Conservation (phyloP, 2,797 vertebrate genomes). For the Cercopithecus petaurista region DNA sequence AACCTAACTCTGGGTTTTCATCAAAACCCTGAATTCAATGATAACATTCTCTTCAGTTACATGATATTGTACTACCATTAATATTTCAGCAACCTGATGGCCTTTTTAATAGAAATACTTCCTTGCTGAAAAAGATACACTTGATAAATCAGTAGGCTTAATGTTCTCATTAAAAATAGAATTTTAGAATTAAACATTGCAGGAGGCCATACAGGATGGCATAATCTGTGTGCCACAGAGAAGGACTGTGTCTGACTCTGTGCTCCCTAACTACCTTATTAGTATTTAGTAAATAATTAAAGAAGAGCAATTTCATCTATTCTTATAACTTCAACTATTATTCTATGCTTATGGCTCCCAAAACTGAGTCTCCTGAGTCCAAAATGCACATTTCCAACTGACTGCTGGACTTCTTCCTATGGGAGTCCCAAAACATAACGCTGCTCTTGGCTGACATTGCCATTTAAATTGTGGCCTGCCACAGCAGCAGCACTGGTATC, state of each 20-base stretch:
- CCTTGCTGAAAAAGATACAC: conserved; percentile 58
- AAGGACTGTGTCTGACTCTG: background rate
- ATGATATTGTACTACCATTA: conserved; percentile 60
- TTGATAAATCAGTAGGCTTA: conserved; percentile 64
- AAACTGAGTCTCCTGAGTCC: background rate
- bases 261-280: background rate
- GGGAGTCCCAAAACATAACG: background rate
- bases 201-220: background rate
- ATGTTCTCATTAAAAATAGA: conserved; percentile 72
- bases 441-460: background rate
- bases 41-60: conserved; percentile 52
- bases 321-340: background rate
- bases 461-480: background rate
- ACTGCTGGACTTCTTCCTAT: background rate
- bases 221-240: conserved; percentile 2
- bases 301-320: background rate
- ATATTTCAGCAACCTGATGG: conserved; percentile 67
- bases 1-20: conserved; percentile 36
- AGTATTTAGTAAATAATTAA: conserved; percentile 58
- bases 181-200: conserved; percentile 60
- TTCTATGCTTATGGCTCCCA: background rate
- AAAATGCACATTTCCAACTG: background rate
- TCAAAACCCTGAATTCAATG: conserved; percentile 38
- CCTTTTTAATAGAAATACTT: conserved; percentile 66
- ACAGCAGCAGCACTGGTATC: background rate